Percentiles rank a stretch among this genome's conserved stretches.
phyloP scores from a whole-genome alignment of 1,140 invertebrate species.

The Bicyclus anynana region DNA sequence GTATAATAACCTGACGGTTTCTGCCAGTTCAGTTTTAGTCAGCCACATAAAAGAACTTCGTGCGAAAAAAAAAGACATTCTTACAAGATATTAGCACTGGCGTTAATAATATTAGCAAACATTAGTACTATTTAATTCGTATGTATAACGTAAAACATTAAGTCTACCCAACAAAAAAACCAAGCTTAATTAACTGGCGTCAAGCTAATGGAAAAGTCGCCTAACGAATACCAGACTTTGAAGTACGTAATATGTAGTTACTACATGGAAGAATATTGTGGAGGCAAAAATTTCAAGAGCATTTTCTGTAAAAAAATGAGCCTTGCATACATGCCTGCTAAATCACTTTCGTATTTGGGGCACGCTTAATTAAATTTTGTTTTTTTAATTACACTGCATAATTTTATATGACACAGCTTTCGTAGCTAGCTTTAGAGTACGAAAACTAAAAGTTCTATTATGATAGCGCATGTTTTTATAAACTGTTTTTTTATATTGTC shows the following conservation, averaged over 20 bases:
- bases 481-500: too few relatives aligned
- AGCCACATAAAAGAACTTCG: too few relatives aligned
- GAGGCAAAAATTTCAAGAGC: background rate
- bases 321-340: background rate
- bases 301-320: background rate
- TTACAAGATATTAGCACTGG: too few relatives aligned
- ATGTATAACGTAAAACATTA: background rate
- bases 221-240: slow-evolving; percentile 18
- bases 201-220: slow-evolving; percentile 17
- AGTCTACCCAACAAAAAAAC: slow-evolving; percentile 14
- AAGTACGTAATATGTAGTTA: slow-evolving; percentile 4
- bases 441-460: too few relatives aligned
- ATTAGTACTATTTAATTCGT: too few relatives aligned
- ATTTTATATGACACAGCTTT: background rate
- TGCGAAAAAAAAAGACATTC: too few relatives aligned
- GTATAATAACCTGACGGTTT: too few relatives aligned
- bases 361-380: slow-evolving; percentile 4
- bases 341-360: background rate
- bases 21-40: too few relatives aligned
- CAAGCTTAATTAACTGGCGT: slow-evolving; percentile 12
- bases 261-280: background rate
- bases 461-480: too few relatives aligned
- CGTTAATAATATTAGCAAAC: too few relatives aligned
- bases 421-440: too few relatives aligned
- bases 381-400: slow-evolving; percentile 2